Evolutionary conservation across 2,113 vertebrate genomes (phyloP), one percentile per base, ranked within the genome.

Genomic region (Theropithecus gelada): DNA sequence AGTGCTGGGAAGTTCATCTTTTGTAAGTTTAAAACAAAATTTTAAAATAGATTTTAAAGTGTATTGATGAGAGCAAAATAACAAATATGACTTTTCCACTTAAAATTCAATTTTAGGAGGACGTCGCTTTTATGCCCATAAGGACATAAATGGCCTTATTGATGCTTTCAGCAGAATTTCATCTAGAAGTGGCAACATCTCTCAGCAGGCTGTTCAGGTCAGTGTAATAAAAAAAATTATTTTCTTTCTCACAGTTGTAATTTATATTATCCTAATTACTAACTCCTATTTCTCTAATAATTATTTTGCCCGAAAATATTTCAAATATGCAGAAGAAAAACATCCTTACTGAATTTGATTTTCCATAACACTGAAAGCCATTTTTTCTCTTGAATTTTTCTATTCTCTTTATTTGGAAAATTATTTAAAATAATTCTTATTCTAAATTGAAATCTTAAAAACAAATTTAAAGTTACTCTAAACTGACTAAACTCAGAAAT

Each of bases 201-300:
- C 84, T 73, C 86, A 98, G 55, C 98, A 98, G 70, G 97, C 98
- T 83, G 57, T 99, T 96, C 98, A 99, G 98, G 98, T 99, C 30
- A 85, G 93, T 48, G 83, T 96, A 85, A 76, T 50, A 96, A 70
- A 68, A 80, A 96, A 52, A 72, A 75, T 40, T 43, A 1, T 83
- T 94, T 93, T 16, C 5, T 86, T 93, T 92, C 75, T 93, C 10
- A 82, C 59, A 48, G 20, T 25, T 94, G 7, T 70, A 89, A 83
- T 76, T 55, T 95, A 16, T 55, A n/a, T 75, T 73, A 38, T n/a
- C 13, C 32, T 86, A 88, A 80, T 43, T 38, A 52, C 16, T 61
- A 73, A 86, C 8, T 82, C 45, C 73, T 83, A n/a, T 90, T 40
- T 72, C 64, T 91, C 82, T 91, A 94, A 88, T 30, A 79, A 76